Conservation (phyloP, 2,797 vertebrate species). For the Leptoclinus maculatus region DNA sequence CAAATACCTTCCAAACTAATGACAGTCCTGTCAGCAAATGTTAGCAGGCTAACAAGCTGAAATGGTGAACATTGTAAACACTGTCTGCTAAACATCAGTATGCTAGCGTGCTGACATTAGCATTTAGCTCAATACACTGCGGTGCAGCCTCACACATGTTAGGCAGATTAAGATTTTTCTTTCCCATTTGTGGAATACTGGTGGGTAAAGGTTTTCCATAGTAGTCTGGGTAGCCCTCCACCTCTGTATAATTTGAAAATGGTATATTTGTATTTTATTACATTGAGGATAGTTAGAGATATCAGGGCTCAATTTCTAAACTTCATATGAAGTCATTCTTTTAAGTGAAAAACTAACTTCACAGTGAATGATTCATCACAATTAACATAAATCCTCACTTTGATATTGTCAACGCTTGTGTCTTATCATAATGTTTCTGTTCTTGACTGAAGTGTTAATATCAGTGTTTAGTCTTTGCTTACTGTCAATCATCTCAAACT, state of each 20-base stretch:
- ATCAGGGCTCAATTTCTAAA: neutral
- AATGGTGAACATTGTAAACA: neutral
- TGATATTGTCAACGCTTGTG: constrained; percentile 1
- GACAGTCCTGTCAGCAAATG: no score
- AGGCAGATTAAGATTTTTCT: neutral
- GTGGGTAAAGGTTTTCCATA: neutral
- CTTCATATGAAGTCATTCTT: neutral
- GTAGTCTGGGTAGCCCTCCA: neutral
- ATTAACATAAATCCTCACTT: neutral
- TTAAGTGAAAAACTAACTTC: neutral
- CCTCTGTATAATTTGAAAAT: neutral
- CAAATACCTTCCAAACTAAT: neutral
- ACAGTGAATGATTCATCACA: neutral
- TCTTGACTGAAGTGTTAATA: constrained; percentile 1
- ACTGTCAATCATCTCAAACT: constrained; percentile 34
- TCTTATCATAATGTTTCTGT: constrained; percentile 3
- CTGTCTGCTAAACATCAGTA: neutral
- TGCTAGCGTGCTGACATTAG: neutral
- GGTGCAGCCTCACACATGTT: neutral
- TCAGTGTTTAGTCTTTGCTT: constrained; percentile 14
- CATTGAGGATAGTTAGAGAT: neutral
- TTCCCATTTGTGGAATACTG: neutral
- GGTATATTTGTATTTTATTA: neutral
- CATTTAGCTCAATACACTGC: neutral
- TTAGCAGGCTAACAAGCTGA: neutral